Evolutionary conservation across 2,888 invertebrate genomes (phyloP).

Genomic region (Rhingia campestris): DNA sequence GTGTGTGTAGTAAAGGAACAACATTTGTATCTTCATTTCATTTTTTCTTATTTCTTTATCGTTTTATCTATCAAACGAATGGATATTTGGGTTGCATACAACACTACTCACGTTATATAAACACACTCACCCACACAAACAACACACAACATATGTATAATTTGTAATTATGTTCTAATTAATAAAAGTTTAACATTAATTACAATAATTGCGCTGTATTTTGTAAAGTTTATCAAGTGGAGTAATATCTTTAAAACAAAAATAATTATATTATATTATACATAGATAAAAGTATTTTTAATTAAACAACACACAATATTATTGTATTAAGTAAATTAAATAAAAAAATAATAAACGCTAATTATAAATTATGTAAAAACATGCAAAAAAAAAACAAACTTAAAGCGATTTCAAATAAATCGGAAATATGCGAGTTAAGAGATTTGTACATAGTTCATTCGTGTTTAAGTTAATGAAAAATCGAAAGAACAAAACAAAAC

Average conservation of each 20-base stretch:
- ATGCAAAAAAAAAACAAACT: constrained; percentile 10
- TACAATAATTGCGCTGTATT: constrained; percentile 60
- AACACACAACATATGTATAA: constrained; percentile 41
- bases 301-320: constrained; percentile 67
- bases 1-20: neutral
- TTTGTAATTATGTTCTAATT: constrained; percentile 46
- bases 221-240: constrained; percentile 56
- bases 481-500: constrained; percentile 65
- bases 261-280: constrained; percentile 51
- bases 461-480: constrained; percentile 65
- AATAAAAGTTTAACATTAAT: constrained; percentile 46
- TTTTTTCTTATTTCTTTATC: neutral
- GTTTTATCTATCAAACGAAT: constrained; percentile 13
- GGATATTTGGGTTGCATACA: constrained; percentile 43
- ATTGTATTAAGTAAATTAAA: constrained; percentile 73
- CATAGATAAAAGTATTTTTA: constrained; percentile 67
- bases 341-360: constrained; percentile 48
- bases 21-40: neutral
- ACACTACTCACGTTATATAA: constrained; percentile 29
- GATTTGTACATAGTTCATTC: constrained; percentile 70
- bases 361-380: constrained; percentile 66
- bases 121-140: constrained; percentile 26
- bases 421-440: constrained; percentile 50
- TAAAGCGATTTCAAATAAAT: constrained; percentile 28
- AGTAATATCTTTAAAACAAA: constrained; percentile 34